Conservation (phyloP, 2,888 invertebrate genomes). For the Leucophenga montana region DNA sequence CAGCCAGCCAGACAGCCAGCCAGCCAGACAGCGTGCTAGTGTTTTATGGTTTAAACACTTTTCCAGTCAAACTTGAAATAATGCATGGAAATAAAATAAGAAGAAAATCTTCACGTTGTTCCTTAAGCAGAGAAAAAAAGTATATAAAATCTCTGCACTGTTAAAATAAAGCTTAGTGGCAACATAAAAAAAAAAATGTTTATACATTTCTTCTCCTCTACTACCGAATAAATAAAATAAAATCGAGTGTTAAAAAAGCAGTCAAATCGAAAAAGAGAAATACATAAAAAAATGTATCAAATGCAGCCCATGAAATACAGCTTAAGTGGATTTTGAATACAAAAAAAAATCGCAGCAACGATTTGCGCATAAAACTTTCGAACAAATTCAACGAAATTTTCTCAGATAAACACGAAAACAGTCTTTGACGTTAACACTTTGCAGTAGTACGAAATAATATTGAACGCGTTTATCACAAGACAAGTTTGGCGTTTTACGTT, state of each 20-base stretch:
- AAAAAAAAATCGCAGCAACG: neutral
- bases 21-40: too few relatives aligned
- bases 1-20: too few relatives aligned
- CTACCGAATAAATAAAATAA: neutral
- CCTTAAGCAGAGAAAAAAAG: neutral
- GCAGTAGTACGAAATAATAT: too few relatives aligned
- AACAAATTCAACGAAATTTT: too few relatives aligned
- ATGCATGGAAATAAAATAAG: neutral
- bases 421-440: neutral
- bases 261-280: neutral
- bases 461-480: too few relatives aligned
- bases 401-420: too few relatives aligned
- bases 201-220: too few relatives aligned
- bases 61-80: neutral
- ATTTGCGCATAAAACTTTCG: too few relatives aligned
- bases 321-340: constrained; percentile 5
- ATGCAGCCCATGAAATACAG: neutral
- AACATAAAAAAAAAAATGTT: neutral
- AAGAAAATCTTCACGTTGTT: neutral
- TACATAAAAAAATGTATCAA: neutral
- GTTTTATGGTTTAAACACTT: constrained; percentile 36
- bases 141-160: neutral
- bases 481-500: too few relatives aligned
- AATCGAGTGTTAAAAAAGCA: constrained; percentile 1
- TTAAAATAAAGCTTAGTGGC: constrained; percentile 2